Percentiles rank a stretch among this genome's conserved stretches.
Conservation (phyloP, 2,888 invertebrate species). For the Ennomos fuscantarius region DNA sequence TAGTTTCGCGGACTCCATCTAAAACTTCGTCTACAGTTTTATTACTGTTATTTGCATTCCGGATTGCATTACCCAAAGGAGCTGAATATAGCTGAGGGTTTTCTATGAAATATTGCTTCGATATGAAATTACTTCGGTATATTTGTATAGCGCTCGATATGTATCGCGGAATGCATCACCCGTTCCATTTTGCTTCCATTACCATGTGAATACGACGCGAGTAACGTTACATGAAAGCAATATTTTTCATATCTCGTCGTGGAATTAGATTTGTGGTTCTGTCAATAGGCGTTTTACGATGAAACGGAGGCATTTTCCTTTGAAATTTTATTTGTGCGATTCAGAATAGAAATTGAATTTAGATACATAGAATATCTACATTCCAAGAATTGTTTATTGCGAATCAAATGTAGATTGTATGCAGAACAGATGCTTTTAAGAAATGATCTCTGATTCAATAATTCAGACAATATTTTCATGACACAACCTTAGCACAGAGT, state of each 20-base stretch:
- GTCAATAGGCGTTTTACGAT: constrained; percentile 56
- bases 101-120: constrained; percentile 46
- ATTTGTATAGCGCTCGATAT: constrained; percentile 51
- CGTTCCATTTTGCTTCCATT: constrained; percentile 63
- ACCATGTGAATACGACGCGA: constrained; percentile 62
- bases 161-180: constrained; percentile 44
- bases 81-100: constrained; percentile 38
- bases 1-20: constrained; percentile 56
- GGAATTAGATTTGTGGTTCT: constrained; percentile 68
- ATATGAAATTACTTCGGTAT: constrained; percentile 53
- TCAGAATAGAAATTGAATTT: constrained; percentile 29
- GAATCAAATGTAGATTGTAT: neutral
- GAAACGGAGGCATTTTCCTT: constrained; percentile 44
- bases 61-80: constrained; percentile 53
- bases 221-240: constrained; percentile 64
- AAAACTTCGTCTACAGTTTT: constrained; percentile 52
- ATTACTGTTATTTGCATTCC: constrained; percentile 60
- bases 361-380: constrained; percentile 12
- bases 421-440: neutral
- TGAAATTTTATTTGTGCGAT: constrained; percentile 46
- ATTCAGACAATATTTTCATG: constrained; percentile 54
- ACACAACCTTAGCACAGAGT: constrained; percentile 39
- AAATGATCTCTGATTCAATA: constrained; percentile 18
- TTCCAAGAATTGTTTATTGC: constrained; percentile 3
- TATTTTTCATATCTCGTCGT: constrained; percentile 66